Conservation (phyloP, 2,888 invertebrate species). For the Hydrotaea cyrtoneurina region DNA sequence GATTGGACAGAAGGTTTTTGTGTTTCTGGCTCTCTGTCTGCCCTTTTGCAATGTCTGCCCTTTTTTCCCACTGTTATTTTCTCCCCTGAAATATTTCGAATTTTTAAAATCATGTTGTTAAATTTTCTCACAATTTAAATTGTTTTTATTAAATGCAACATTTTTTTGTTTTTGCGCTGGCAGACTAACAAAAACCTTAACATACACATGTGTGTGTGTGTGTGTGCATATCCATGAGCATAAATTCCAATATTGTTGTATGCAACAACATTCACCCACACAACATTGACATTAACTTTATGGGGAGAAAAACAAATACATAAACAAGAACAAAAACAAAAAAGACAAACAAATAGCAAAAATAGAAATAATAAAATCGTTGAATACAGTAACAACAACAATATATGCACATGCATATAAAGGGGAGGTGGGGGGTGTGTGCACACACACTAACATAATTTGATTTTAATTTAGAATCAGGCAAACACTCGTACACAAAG, state of each 20-base stretch:
- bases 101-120: background rate
- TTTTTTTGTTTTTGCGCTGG: background rate
- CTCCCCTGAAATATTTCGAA: too few species aligned
- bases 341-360: constrained; percentile 23
- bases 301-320: constrained; percentile 27
- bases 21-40: too few species aligned
- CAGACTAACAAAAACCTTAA: background rate
- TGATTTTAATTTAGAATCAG: constrained; percentile 32
- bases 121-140: constrained; percentile 8
- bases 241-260: constrained; percentile 15
- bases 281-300: constrained; percentile 49
- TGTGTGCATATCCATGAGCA: background rate
- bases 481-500: background rate
- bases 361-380: constrained; percentile 24
- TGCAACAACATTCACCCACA: constrained; percentile 16
- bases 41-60: too few species aligned
- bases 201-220: background rate
- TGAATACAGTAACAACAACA: constrained; percentile 3
- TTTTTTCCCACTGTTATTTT: too few species aligned
- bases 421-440: too few species aligned
- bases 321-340: background rate
- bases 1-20: too few species aligned
- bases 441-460: constrained; percentile 30
- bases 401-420: background rate
- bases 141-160: background rate